Base-by-base conservation (phyloP, 2,113 vertebrate species). In the Thalassarche chlororhynchos region DNA sequence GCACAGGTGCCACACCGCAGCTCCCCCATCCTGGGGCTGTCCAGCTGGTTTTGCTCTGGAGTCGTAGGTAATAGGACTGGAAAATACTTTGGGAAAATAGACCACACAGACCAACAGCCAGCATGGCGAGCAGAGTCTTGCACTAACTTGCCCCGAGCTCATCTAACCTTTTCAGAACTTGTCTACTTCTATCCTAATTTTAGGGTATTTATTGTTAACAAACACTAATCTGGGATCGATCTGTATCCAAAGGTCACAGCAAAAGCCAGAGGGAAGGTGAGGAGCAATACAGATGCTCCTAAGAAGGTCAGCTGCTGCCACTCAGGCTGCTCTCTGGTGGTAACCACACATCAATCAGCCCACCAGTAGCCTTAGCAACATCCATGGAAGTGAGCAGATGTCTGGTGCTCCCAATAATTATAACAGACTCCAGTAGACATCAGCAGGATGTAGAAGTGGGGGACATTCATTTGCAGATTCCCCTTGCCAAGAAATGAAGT, bases 241-340 rank as follows among this genome's bases (percentile, higher is more conserved):
- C 77, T 66, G 65, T 4, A 76, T 76, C 65, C 92, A 94, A 97
- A 97, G 93, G 89, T 96, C 95, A 79, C 52, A 38, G 69, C 44
- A 49, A 76, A 82, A 95, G 89, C 65, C 95, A 84, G 87, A 62
- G 77, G 84, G 91, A 97, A 91, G 81, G 64, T 46, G 3, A 61
- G 84, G 81, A 94, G 65, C 4, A 1, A 70, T 40, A 4, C 44
- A 57, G 89, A 96, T 89, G 86, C 84, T 96, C 81, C 4, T 38
- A 65, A 91, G 93, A 97, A 96, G 96, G 95, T 97, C 95, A 96
- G 90, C 74, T 87, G 89, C 94, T 97, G 96, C 92, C 95, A 96
- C 69, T 97, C 84, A 81, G 90, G 61, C 80, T 78, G 72, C 74
- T 96, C 89, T 91, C 74, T 1, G 29, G 79, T 76, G 80, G 78